These are phyloP conservation scores for Phlogophora meticulosa DNA, from an alignment of 2,888 invertebrate genomes.

Conservation along the genomic window DNA sequence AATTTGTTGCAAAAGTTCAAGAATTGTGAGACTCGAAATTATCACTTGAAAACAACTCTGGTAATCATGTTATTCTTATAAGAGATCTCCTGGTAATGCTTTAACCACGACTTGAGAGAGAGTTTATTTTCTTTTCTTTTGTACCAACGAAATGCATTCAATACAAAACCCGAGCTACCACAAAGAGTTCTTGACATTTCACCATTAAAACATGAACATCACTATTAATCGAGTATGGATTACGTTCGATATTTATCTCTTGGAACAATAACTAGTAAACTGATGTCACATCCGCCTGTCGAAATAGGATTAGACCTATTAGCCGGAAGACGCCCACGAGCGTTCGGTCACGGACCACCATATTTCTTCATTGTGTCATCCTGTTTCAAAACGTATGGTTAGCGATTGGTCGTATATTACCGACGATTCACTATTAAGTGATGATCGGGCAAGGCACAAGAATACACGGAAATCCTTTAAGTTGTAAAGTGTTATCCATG, in stretches of 20 bases:
- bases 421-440: background rate
- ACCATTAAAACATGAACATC: slow-evolving; percentile 1
- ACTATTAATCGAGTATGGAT: slow-evolving; percentile 10
- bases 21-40: too few relatives aligned
- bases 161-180: background rate
- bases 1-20: too few relatives aligned
- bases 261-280: slow-evolving; percentile 34
- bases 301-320: slow-evolving; percentile 14
- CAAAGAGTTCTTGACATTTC: slow-evolving; percentile 9
- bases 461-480: background rate
- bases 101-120: background rate
- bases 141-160: background rate
- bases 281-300: slow-evolving; percentile 21
- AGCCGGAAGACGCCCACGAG: slow-evolving; percentile 33
- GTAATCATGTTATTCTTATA: too few relatives aligned
- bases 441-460: background rate
- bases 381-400: slow-evolving; percentile 30
- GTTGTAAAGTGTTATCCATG: too few relatives aligned
- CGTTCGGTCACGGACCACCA: slow-evolving; percentile 4
- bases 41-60: too few relatives aligned
- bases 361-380: slow-evolving; percentile 53
- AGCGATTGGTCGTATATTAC: background rate
- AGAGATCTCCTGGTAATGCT: too few relatives aligned
- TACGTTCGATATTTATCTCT: slow-evolving; percentile 26
- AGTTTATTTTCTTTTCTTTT: background rate